Conservation (phyloP, 1,140 invertebrate species). For the Formica selysi region DNA sequence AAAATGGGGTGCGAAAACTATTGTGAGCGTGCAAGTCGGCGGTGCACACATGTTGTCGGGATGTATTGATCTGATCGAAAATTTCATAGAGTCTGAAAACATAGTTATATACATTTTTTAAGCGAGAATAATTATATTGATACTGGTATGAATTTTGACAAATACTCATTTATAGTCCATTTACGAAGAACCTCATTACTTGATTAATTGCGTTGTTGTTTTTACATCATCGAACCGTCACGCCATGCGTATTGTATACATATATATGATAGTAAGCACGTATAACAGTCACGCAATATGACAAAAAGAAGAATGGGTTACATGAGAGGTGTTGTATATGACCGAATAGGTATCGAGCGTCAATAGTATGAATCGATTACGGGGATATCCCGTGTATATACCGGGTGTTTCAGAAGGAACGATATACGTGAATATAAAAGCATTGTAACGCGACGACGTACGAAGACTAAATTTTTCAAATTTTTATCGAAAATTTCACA, state of each 20-base stretch:
- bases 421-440: not conserved
- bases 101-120: not conserved
- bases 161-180: not conserved
- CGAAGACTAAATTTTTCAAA: not conserved
- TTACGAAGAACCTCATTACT: not conserved
- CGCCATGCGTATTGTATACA: not conserved
- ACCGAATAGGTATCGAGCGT: constrained; percentile 32
- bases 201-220: not conserved
- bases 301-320: constrained; percentile 46
- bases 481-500: not conserved
- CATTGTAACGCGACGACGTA: not conserved
- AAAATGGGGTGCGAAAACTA: constrained; percentile 36
- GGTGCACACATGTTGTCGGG: constrained; percentile 20
- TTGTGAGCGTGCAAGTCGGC: not conserved
- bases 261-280: not conserved
- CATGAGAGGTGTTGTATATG: constrained; percentile 32
- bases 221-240: not conserved
- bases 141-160: not conserved
- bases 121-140: no score
- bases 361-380: constrained; percentile 48
- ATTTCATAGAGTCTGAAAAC: not conserved
- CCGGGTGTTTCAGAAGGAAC: constrained; percentile 1
- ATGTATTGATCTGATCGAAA: constrained; percentile 15
- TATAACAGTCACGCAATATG: constrained; percentile 28
- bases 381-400: not conserved